Conservation (phyloP, 2,797 vertebrate genomes). For the Alcedo quadribrachys region DNA sequence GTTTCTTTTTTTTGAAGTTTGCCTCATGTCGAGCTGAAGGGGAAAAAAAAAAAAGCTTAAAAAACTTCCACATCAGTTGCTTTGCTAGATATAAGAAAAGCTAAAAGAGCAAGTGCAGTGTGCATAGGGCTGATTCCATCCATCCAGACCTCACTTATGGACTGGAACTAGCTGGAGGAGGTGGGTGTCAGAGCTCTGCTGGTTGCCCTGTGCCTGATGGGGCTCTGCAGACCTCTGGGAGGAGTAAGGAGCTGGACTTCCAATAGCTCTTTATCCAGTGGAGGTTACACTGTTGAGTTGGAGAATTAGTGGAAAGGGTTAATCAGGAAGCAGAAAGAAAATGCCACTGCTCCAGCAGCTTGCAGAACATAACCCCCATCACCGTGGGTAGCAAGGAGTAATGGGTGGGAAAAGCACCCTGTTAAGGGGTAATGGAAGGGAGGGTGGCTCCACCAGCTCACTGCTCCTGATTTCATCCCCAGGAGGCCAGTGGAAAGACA, state of each 20-base stretch:
- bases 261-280: background rate
- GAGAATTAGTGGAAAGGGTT: background rate
- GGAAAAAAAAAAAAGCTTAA: background rate
- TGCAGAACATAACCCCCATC: background rate
- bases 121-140: background rate
- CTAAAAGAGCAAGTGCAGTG: background rate
- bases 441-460: background rate
- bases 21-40: slow-evolving; percentile 2
- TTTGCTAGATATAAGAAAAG: background rate
- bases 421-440: background rate
- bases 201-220: background rate
- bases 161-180: background rate
- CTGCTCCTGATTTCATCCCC: background rate
- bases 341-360: background rate
- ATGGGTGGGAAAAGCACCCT: background rate
- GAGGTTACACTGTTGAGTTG: background rate
- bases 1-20: background rate
- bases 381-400: background rate
- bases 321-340: slow-evolving; percentile 30
- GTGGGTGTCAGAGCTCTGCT: background rate
- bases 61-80: background rate
- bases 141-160: too few relatives aligned
- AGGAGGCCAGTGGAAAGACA: background rate
- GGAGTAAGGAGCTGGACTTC: background rate
- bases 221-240: background rate